Evolutionary conservation across 2,113 vertebrate genomes (phyloP).

Genomic region (Bungarus multicinctus): DNA sequence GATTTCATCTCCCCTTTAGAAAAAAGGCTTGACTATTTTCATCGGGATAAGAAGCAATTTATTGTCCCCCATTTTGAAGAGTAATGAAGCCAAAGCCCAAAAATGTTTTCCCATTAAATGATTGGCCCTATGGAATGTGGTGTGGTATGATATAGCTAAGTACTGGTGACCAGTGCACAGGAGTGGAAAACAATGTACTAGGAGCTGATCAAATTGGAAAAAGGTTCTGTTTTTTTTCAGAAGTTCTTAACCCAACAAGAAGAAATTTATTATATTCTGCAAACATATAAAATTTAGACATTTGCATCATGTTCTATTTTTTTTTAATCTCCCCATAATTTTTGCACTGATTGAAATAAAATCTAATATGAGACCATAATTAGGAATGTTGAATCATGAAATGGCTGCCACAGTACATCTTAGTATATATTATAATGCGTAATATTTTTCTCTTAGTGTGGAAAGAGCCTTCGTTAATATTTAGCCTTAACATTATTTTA

Average conservation of each 20-base stretch:
- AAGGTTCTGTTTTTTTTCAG: not conserved
- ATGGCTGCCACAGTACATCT: not conserved
- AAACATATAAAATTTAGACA: not conserved
- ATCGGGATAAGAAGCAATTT: not conserved
- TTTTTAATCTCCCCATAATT: not conserved
- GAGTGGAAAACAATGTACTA: no score
- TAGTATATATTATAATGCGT: not conserved
- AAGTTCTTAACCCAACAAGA: not conserved
- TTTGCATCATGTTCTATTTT: not conserved
- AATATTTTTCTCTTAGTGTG: not conserved
- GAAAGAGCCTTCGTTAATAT: not conserved
- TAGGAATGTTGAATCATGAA: not conserved
- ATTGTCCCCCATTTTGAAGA: not conserved
- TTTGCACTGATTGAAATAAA: not conserved
- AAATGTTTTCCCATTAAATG: not conserved
- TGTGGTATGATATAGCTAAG: no score
- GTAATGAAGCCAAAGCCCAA: not conserved
- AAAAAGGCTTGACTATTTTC: not conserved
- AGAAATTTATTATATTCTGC: not conserved
- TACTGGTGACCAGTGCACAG: no score
- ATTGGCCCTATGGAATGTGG: not conserved
- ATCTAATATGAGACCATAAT: not conserved
- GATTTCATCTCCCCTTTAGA: not conserved
- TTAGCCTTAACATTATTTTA: not conserved
- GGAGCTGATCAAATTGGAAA: not conserved